Evolutionary conservation across 2,797 vertebrate genomes (phyloP), one percentile per base, ranked within the genome.

Genomic region (Toxotes lorentzi): DNA sequence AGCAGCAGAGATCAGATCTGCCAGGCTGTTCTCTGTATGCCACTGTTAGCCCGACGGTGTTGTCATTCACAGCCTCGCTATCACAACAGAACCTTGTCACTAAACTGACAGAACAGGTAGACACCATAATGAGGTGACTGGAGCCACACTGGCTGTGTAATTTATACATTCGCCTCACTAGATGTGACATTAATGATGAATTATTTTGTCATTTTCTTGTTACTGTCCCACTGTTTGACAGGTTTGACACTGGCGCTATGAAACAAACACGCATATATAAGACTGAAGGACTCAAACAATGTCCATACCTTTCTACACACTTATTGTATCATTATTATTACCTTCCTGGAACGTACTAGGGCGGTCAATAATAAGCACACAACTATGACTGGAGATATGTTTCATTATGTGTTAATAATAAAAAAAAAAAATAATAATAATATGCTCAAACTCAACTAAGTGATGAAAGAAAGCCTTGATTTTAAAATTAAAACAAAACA

Each of bases 51-150:
- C 27, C 47, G 32, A 10, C 2, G 3, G 1, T 47, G 3, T 24
- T 21, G 16, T 53, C 16, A 19, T 14, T 56, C 32, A 19, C 59
- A 23, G 17, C 54, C 21, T 64, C 4, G 1, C 34, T 63, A 17
- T 21, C 13, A 51, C 19, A 23, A 21, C 70, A 41, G 1, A 58
- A 21, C 48, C 30, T 24, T 61, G 48, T 61, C 48, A 62, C 21
- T 57, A 16, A 32, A 27, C 40, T 50, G 34, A 17, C 23, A 74
- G 34, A 43, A 24, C 21, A 62, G n/a, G 32, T 48, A 23, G 38
- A 51, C 21, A 45, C 21, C 35, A 57, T 41, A 69, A 64, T 43
- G 43, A 79, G 41, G 35, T 59, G 73, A 64, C 57, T 17, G 53
- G 32, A 48, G 60, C 43, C 51, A 41, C 59, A 23, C 16, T 67